A percentile compares a stretch with the other conserved stretches of the same genome.
phyloP scores from a whole-genome alignment of 2,888 invertebrate genomes.

The Rhingia campestris region DNA sequence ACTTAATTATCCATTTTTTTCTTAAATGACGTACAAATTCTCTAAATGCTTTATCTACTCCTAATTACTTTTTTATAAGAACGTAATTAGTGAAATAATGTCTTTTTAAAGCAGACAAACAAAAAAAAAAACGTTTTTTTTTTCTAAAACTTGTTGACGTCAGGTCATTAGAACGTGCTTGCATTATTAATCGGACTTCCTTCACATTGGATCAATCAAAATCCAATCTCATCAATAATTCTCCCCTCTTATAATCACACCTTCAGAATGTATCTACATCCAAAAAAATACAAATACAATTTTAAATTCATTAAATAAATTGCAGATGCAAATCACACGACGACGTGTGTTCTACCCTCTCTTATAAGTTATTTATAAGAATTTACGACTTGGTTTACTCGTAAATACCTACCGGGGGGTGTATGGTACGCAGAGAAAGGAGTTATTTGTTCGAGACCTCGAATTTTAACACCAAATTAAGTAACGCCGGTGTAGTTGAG shows the following conservation, averaged over 20 bases:
- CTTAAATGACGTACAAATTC: too few species aligned
- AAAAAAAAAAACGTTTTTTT: too few species aligned
- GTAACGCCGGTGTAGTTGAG: too few species aligned
- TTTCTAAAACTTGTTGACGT: conserved; percentile 34
- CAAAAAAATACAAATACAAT: conserved; percentile 2
- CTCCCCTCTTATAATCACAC: conserved; percentile 40
- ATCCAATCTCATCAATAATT: conserved; percentile 43
- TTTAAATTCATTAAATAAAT: conserved; percentile 57
- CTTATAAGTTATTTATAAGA: conserved; percentile 25
- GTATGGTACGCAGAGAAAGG: not conserved
- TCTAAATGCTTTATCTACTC: too few species aligned
- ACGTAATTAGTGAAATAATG: too few species aligned
- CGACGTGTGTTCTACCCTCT: conserved; percentile 31
- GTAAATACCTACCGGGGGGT: too few species aligned
- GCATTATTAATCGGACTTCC: conserved; percentile 20
- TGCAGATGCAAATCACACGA: conserved; percentile 43
- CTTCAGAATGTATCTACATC: conserved; percentile 17
- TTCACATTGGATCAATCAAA: not conserved
- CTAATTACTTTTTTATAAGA: too few species aligned
- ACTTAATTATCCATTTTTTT: too few species aligned
- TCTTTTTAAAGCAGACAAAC: too few species aligned
- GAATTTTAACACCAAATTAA: too few species aligned
- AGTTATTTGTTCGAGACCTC: not conserved
- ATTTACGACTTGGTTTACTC: not conserved
- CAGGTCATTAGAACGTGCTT: conserved; percentile 37